These are phyloP conservation scores for Chrysopa pallens DNA, from an alignment of 1,140 invertebrate genomes.

Conservation along the genomic window DNA sequence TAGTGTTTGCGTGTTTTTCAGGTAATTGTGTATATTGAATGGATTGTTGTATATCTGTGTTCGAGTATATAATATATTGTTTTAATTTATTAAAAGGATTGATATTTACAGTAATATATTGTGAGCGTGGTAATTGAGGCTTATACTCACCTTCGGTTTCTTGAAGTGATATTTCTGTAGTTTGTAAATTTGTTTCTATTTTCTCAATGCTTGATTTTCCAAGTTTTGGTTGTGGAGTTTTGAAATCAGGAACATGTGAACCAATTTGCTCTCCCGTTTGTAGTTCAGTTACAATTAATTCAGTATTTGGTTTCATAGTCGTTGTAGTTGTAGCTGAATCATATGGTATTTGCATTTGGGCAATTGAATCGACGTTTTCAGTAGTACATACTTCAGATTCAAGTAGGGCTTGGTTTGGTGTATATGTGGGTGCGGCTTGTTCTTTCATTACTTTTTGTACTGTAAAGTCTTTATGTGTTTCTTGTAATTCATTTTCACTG, in stretches of 20 bases:
- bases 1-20: background rate
- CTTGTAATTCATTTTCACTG: slow-evolving; percentile 25
- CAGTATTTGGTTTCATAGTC: slow-evolving; percentile 22
- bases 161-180: slow-evolving; percentile 14
- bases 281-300: slow-evolving; percentile 30
- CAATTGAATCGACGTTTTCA: slow-evolving; percentile 2
- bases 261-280: slow-evolving; percentile 25
- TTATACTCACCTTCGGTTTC: slow-evolving; percentile 14
- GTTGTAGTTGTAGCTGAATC: slow-evolving; percentile 13
- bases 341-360: slow-evolving; percentile 4
- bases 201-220: slow-evolving; percentile 3
- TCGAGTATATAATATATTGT: no score
- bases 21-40: no score
- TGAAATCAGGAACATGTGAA: slow-evolving; percentile 17
- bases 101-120: no score
- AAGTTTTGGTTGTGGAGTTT: slow-evolving; percentile 13
- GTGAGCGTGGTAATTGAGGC: no score
- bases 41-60: slow-evolving; percentile 13
- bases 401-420: slow-evolving; percentile 18
- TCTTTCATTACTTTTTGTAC: slow-evolving; percentile 18
- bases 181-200: slow-evolving; percentile 9
- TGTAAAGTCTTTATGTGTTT: slow-evolving; percentile 21
- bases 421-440: slow-evolving; percentile 15
- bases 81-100: no score
- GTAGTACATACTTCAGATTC: background rate